Evolutionary conservation across 2,113 vertebrate species (phyloP).

Genomic region (Engystomops pustulosus): DNA sequence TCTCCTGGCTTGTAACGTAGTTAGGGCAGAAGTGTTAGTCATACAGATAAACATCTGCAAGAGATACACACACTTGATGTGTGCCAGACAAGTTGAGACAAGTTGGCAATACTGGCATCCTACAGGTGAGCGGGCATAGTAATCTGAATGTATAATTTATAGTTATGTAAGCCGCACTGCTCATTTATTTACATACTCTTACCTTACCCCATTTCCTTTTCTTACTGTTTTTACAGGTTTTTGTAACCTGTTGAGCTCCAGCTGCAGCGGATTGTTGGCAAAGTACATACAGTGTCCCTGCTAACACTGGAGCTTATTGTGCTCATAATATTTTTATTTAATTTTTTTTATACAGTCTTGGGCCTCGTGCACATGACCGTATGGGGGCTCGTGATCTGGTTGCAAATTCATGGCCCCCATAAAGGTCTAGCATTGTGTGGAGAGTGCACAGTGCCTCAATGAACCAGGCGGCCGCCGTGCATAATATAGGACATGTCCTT

Average conservation of each 20-base stretch:
- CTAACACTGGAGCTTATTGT: too few species aligned
- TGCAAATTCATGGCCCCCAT: too few species aligned
- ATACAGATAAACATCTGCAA: neutral
- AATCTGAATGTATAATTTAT: neutral
- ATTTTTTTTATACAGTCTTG: too few species aligned
- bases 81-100: conserved; percentile 3
- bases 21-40: neutral
- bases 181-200: neutral
- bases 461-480: too few species aligned
- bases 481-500: too few species aligned
- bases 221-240: neutral
- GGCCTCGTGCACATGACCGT: too few species aligned
- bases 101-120: neutral
- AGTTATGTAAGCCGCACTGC: conserved; percentile 3
- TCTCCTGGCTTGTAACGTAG: neutral
- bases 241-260: neutral
- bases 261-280: too few species aligned
- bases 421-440: too few species aligned
- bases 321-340: too few species aligned
- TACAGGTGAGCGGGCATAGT: neutral
- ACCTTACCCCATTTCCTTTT: neutral
- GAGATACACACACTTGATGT: neutral
- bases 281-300: too few species aligned
- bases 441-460: too few species aligned
- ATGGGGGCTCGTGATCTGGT: too few species aligned